Base-by-base conservation (phyloP, 2,888 invertebrate species). In the Euzetes globulus region DNA sequence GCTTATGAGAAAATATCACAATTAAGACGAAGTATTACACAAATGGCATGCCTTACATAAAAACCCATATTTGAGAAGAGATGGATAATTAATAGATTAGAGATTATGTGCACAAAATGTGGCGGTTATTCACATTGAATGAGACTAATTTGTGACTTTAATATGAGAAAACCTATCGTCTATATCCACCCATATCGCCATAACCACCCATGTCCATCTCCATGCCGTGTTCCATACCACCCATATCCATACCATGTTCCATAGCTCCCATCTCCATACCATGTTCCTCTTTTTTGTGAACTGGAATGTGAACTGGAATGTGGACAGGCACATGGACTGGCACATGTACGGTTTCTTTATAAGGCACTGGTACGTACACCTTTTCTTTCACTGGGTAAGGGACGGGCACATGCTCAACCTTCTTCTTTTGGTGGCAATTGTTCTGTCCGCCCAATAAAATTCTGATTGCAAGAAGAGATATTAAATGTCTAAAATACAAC, bases 351-450 rank as follows among this genome's bases (percentile, higher is more conserved):
- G 60, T 60, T 29, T 60, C 60, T 29, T 29, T 60, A 17, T 17
- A 9, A 29, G 60, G 60, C 6, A 60, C 60, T 27, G 60, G 60
- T 1, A 60, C 60, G 9, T 3, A 13, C 4, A 60, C 60, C 1
- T 15, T 7, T 19, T 60, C 60, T 29, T 60, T 60, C 1, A 60
- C 33, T 4, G 58, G 58, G 15, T 58, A 58, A 7, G 60, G 60
- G 5, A 60, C 33, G 6, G 17, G 7, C 17, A 11, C 17, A 15
- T 27, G 13, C 17, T 60, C 60, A 29, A 33, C 17, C 60, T 60
- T 60, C 29, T 60, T 60, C 60, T 60, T 60, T 27, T 58, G 58
- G n/a, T n/a, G n/a, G 45, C 60, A 60, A 29, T 60, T 27, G 27
- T 58, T 58, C 22, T 58, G 58, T 22, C 58, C 58, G 27, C 60